Conservation (phyloP, 2,113 vertebrate genomes). For the Neotragus moschatus region DNA sequence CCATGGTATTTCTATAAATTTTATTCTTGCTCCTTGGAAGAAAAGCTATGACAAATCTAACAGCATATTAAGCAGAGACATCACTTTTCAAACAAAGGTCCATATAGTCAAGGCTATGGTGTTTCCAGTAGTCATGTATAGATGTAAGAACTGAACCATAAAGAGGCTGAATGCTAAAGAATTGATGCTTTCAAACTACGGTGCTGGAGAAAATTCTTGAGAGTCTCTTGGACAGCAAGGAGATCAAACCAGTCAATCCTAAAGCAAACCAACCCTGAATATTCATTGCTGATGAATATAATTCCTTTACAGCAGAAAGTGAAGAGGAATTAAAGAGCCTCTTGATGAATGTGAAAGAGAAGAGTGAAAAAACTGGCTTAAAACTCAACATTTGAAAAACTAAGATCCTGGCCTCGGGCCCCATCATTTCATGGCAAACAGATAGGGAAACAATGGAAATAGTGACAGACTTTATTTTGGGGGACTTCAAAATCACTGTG, state of each 20-base stretch:
- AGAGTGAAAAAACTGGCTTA: neutral
- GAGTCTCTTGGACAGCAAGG: neutral
- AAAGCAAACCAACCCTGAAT: neutral
- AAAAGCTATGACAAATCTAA: neutral
- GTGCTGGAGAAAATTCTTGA: neutral
- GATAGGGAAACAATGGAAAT: neutral
- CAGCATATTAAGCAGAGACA: neutral
- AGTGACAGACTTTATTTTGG: neutral
- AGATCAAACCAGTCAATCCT: neutral
- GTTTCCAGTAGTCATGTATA: neutral
- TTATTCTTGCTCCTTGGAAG: neutral
- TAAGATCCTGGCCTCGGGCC: neutral
- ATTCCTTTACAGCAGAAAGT: neutral
- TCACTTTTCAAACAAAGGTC: neutral
- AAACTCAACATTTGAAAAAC: neutral
- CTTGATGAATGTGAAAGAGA: neutral
- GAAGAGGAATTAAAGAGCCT: neutral
- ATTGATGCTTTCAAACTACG: neutral
- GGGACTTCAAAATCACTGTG: neutral
- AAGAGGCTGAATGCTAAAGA: neutral
- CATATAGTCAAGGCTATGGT: neutral
- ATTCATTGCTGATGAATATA: neutral
- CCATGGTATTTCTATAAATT: neutral
- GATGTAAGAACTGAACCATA: neutral
- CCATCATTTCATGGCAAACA: neutral